A percentile compares a stretch with the other conserved stretches of the same genome.
These are phyloP conservation scores for Phaedon cochleariae DNA, from an alignment of 2,888 invertebrate genomes.

Conservation along the genomic window DNA sequence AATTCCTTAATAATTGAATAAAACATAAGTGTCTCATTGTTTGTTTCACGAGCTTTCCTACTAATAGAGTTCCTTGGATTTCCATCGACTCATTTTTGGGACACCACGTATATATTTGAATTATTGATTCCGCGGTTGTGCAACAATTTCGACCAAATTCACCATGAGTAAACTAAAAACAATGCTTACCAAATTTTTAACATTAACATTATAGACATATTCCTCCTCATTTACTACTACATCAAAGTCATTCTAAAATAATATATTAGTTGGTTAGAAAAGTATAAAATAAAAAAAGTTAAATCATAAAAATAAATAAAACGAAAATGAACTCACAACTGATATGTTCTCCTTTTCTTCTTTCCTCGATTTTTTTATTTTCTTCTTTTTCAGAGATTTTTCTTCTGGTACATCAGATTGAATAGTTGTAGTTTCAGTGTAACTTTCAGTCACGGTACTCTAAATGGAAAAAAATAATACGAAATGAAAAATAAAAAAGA, in stretches of 20 bases:
- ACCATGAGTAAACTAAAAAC: constrained; percentile 30
- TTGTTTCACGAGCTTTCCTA: too few species aligned
- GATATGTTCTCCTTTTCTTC: constrained; percentile 75
- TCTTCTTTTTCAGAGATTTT: constrained; percentile 64
- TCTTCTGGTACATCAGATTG: constrained; percentile 51
- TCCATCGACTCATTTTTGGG: too few species aligned
- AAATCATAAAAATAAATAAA: neutral
- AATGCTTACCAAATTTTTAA: constrained; percentile 71
- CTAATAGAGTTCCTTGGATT: too few species aligned
- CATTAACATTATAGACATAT: constrained; percentile 69
- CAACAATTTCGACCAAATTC: constrained; percentile 28
- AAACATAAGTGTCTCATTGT: too few species aligned
- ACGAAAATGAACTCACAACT: constrained; percentile 66
- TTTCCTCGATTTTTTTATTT: constrained; percentile 71
- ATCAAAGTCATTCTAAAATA: constrained; percentile 62
- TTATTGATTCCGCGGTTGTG: neutral
- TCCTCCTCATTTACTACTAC: constrained; percentile 46
- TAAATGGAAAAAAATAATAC: constrained; percentile 48
- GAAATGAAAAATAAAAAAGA: constrained; percentile 13
- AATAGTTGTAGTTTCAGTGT: constrained; percentile 57
- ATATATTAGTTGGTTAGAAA: constrained; percentile 49
- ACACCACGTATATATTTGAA: too few species aligned
- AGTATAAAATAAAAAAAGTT: constrained; percentile 45
- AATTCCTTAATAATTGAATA: too few species aligned
- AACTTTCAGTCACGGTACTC: constrained; percentile 59